Conservation (phyloP, 2,797 vertebrate genomes). For the Cichlasoma orientale region DNA sequence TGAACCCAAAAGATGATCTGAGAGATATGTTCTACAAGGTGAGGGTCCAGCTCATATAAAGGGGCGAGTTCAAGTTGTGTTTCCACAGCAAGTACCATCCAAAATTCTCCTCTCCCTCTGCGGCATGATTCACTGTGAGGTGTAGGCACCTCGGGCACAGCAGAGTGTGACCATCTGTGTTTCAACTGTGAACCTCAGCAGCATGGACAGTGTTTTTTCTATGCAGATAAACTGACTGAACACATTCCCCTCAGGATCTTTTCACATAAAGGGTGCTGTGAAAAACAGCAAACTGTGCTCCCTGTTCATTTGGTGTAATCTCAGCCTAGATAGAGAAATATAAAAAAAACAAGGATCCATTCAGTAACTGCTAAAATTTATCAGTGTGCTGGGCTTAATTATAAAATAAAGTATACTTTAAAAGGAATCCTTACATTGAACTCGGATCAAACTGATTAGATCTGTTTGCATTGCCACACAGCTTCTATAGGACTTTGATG, state of each 20-base stretch:
- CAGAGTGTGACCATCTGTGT: not conserved
- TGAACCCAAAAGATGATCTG: constrained; percentile 92
- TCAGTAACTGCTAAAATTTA: not conserved
- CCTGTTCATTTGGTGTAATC: no score
- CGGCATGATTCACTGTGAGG: constrained; percentile 2
- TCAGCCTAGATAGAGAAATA: not conserved
- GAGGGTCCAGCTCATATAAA: not conserved
- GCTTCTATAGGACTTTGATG: not conserved
- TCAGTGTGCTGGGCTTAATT: not conserved
- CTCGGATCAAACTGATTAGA: not conserved
- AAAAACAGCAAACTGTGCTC: not conserved
- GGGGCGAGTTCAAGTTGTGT: not conserved
- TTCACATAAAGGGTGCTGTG: not conserved
- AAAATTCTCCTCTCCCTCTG: not conserved
- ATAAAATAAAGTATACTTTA: not conserved
- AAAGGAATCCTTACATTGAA: not conserved
- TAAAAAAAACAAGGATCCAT: not conserved
- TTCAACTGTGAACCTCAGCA: not conserved
- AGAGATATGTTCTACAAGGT: constrained; percentile 98
- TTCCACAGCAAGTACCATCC: not conserved
- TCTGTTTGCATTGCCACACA: not conserved
- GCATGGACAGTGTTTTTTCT: not conserved
- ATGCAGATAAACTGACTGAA: not conserved
- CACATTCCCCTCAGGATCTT: not conserved
- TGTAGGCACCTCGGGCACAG: not conserved